Conservation (phyloP, 92 coral and sea anemone species). For the Epizoanthus ramosus region DNA sequence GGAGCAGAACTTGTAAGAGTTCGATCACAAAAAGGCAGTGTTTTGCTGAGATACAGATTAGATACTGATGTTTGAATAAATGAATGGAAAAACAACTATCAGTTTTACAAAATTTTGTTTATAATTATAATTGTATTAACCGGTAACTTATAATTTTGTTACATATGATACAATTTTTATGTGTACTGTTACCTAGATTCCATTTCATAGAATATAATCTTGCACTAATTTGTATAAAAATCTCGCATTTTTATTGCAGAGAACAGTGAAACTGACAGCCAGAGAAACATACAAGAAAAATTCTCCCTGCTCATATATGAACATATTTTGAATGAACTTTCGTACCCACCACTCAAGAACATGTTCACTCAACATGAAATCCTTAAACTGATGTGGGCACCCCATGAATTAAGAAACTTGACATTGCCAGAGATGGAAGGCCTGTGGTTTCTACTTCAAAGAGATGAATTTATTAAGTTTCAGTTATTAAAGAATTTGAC, state of each 20-base stretch:
- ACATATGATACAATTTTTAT: too few relatives aligned
- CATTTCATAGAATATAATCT: too few relatives aligned
- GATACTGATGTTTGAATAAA: too few relatives aligned
- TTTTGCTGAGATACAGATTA: too few relatives aligned
- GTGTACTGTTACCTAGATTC: too few relatives aligned
- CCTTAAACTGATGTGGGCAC: conserved; percentile 71
- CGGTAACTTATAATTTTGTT: too few relatives aligned
- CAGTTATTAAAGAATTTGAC: conserved; percentile 74
- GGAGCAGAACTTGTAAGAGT: too few relatives aligned
- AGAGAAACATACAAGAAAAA: not conserved
- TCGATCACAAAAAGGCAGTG: too few relatives aligned
- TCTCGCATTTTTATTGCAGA: conserved; percentile 1
- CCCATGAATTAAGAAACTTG: conserved; percentile 58
- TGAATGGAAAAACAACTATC: too few relatives aligned
- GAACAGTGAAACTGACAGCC: conserved; percentile 12
- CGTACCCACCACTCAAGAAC: conserved; percentile 39
- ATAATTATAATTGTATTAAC: too few relatives aligned
- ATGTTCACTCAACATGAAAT: conserved; percentile 50
- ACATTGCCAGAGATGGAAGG: conserved; percentile 73
- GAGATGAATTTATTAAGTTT: conserved; percentile 81
- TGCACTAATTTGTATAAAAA: too few relatives aligned
- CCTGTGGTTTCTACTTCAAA: conserved; percentile 79
- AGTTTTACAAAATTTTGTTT: too few relatives aligned
- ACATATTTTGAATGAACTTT: conserved; percentile 60
- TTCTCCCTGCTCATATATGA: conserved; percentile 56